phyloP scores from a whole-genome alignment of 2,797 vertebrate species.

The Pangasius macronema region DNA sequence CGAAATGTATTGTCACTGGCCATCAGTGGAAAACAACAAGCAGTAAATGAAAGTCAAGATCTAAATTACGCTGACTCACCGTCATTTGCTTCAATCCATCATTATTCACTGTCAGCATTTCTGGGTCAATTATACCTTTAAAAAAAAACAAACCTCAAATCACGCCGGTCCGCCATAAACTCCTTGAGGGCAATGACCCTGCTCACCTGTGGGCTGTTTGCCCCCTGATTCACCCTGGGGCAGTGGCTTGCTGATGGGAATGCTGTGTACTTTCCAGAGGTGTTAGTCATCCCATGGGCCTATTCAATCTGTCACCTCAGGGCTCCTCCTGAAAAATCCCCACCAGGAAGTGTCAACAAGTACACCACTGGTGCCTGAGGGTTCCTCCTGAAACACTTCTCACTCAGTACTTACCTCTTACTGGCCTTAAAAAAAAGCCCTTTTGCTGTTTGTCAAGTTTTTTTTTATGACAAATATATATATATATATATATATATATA shows the following conservation, averaged over 20 bases:
- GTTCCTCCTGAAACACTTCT: constrained; percentile 14
- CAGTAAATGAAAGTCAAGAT: not conserved
- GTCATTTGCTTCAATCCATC: not conserved
- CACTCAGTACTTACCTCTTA: not conserved
- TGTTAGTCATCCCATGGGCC: constrained; percentile 51
- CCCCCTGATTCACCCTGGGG: constrained; percentile 32
- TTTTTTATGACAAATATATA: not conserved
- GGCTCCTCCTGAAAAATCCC: constrained; percentile 54
- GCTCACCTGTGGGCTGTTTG: constrained; percentile 28
- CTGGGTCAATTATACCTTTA: constrained; percentile 10
- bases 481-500: no score
- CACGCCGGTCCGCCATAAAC: not conserved
- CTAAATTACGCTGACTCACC: not conserved
- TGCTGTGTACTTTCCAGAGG: constrained; percentile 53
- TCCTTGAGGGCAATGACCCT: constrained; percentile 14
- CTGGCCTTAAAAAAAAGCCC: not conserved
- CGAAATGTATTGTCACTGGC: not conserved
- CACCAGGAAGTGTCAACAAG: constrained; percentile 49
- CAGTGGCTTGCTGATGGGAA: constrained; percentile 12
- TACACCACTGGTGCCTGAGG: constrained; percentile 31
- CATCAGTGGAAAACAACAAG: not conserved
- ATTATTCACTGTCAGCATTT: constrained; percentile 17
- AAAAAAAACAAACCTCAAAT: not conserved
- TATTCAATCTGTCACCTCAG: constrained; percentile 29
- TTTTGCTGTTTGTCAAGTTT: not conserved